A percentile compares a stretch with the other conserved stretches of the same genome.
Conservation (phyloP, 2,797 vertebrate genomes). For the Lacerta agilis region DNA sequence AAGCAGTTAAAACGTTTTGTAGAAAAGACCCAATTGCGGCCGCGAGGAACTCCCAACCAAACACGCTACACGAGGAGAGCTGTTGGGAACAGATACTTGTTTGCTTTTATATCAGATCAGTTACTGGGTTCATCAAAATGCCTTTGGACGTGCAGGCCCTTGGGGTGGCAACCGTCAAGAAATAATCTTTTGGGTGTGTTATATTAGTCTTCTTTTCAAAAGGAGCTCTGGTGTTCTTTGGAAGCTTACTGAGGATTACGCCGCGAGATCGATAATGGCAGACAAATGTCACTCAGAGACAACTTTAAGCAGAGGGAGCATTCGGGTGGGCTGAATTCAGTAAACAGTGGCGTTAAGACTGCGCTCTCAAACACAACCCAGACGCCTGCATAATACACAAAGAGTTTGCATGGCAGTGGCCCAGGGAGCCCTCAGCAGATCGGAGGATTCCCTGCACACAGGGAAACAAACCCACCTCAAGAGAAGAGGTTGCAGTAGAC, state of each 20-base stretch:
- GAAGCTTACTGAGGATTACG: not conserved
- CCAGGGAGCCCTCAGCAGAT: not conserved
- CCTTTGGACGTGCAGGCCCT: not conserved
- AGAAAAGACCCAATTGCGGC: conserved; percentile 17
- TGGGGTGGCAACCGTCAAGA: not conserved
- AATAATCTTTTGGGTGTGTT: not conserved
- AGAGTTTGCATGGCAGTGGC: not conserved
- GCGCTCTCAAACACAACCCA: not conserved
- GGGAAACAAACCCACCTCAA: not conserved
- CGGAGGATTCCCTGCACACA: not conserved
- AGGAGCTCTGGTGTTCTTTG: not conserved
- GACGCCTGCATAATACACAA: not conserved
- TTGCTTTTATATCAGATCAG: not conserved
- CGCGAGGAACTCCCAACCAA: not conserved
- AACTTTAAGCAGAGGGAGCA: not conserved
- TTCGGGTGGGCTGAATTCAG: not conserved
- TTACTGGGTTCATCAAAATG: not conserved
- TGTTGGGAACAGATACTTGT: not conserved
- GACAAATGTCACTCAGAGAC: not conserved
- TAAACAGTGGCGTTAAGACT: not conserved
- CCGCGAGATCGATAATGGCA: not conserved
- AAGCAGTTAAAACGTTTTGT: not conserved
- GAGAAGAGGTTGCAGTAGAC: not conserved
- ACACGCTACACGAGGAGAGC: not conserved
- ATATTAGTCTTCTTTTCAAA: not conserved